These are phyloP conservation scores for Rhincodon typus DNA, from an alignment of 2,797 vertebrate species.

Conservation along the genomic window DNA sequence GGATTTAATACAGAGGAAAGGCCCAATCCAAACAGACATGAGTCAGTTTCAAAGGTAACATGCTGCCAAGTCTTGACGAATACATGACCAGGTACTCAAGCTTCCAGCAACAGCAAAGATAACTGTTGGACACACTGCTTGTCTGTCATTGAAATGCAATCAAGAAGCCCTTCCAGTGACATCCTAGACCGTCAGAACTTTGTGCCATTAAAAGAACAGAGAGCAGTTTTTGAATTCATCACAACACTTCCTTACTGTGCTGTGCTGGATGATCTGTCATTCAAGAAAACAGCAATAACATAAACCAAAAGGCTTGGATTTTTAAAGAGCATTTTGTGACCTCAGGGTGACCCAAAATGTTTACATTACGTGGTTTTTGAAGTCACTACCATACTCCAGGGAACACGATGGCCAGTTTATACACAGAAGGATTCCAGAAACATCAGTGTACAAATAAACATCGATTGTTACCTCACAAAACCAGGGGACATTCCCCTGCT, in stretches of 20 bases:
- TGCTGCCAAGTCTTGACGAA: background rate
- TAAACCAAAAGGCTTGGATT: background rate
- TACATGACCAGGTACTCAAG: too few species aligned
- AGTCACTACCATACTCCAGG: too few species aligned
- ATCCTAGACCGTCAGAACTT: background rate
- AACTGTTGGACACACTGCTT: too few species aligned
- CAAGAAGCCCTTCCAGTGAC: background rate
- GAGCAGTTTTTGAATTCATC: background rate
- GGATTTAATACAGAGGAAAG: background rate
- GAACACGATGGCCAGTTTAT: background rate
- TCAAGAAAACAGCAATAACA: background rate
- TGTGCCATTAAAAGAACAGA: background rate
- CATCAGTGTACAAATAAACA: too few species aligned
- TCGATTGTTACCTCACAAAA: too few species aligned
- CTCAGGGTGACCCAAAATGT: background rate
- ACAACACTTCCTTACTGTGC: background rate
- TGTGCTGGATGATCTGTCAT: background rate
- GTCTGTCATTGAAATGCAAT: background rate
- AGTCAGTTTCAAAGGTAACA: background rate
- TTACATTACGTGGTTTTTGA: background rate
- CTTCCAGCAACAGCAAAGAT: too few species aligned
- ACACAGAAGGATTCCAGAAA: background rate
- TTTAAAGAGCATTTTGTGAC: background rate
- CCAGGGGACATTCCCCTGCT: too few species aligned
- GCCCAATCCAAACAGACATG: too few species aligned